phyloP scores from a whole-genome alignment of 2,888 invertebrate species.

The Mongoloraphidia duomilia region DNA sequence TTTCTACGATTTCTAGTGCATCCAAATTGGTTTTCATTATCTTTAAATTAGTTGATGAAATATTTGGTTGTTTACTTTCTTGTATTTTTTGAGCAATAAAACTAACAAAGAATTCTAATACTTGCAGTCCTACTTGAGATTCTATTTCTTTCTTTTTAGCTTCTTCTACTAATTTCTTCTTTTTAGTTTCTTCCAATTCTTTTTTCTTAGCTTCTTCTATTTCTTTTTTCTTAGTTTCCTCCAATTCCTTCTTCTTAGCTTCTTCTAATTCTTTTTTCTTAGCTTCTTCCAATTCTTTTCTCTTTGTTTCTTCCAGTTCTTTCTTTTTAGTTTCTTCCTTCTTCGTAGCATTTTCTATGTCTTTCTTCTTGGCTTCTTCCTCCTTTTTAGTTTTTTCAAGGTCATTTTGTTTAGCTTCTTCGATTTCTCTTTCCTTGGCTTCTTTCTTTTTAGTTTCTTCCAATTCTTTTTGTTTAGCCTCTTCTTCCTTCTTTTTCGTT shows the following conservation, averaged over 20 bases:
- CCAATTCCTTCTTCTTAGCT: background rate
- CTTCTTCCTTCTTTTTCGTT: slow-evolving; percentile 8
- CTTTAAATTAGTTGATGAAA: too few relatives aligned
- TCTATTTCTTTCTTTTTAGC: too few relatives aligned
- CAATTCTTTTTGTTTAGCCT: slow-evolving; percentile 11
- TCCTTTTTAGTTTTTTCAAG: slow-evolving; percentile 19
- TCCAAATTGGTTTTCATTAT: too few relatives aligned
- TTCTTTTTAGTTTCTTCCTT: slow-evolving; percentile 7
- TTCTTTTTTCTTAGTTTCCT: slow-evolving; percentile 10
- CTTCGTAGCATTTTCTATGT: slow-evolving; percentile 1
- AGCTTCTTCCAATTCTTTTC: background rate
- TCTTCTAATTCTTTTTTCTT: slow-evolving; percentile 8
- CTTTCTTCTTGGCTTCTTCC: slow-evolving; percentile 2
- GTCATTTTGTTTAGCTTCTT: slow-evolving; percentile 16
- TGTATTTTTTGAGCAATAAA: too few relatives aligned
- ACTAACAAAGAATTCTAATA: too few relatives aligned
- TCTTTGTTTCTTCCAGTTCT: slow-evolving; percentile 7
- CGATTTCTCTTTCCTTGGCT: slow-evolving; percentile 10
- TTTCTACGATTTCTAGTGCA: too few relatives aligned
- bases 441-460: slow-evolving; percentile 8
- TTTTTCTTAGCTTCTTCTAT: slow-evolving; percentile 8
- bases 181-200: slow-evolving; percentile 9
- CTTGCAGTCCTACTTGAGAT: too few relatives aligned
- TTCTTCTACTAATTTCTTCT: background rate
- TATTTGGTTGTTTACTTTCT: too few relatives aligned